phyloP scores from a whole-genome alignment of 2,888 invertebrate genomes.

The Lasioglossum zephyrum region DNA sequence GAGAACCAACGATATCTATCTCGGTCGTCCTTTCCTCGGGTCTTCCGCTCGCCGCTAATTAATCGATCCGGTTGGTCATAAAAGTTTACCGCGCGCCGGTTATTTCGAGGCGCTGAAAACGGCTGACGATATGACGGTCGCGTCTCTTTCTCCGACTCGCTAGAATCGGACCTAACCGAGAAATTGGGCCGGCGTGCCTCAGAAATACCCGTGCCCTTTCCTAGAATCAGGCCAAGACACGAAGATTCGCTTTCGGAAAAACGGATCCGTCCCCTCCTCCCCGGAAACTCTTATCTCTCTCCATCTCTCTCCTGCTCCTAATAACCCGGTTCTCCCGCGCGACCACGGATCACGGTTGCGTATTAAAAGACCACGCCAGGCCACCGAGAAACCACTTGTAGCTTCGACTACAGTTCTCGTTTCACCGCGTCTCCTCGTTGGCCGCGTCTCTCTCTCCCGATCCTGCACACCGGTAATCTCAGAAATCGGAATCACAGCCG shows the following conservation, averaged over 20 bases:
- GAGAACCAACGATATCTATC: neutral
- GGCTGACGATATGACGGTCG: neutral
- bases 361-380: conserved; percentile 1
- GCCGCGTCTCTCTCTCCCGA: neutral
- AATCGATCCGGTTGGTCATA: conserved; percentile 35
- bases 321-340: neutral
- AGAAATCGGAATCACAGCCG: conserved; percentile 9
- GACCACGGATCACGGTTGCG: neutral
- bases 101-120: conserved; percentile 29
- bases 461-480: neutral
- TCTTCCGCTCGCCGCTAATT: conserved; percentile 10
- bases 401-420: conserved; percentile 32
- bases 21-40: conserved; percentile 3
- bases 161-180: conserved; percentile 15
- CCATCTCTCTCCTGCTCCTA: neutral
- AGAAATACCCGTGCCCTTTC: conserved; percentile 45
- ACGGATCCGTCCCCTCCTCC: neutral
- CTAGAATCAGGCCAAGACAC: conserved; percentile 56
- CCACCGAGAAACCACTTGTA: conserved; percentile 52
- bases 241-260: neutral
- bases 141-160: neutral
- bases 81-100: conserved; percentile 26
- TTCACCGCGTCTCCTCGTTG: conserved; percentile 15
- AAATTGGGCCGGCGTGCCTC: neutral
- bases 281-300: neutral